Evolutionary conservation across 2,888 invertebrate genomes (phyloP), one percentile per base, ranked within the genome.

Genomic region (Cryptocephalus primarius): DNA sequence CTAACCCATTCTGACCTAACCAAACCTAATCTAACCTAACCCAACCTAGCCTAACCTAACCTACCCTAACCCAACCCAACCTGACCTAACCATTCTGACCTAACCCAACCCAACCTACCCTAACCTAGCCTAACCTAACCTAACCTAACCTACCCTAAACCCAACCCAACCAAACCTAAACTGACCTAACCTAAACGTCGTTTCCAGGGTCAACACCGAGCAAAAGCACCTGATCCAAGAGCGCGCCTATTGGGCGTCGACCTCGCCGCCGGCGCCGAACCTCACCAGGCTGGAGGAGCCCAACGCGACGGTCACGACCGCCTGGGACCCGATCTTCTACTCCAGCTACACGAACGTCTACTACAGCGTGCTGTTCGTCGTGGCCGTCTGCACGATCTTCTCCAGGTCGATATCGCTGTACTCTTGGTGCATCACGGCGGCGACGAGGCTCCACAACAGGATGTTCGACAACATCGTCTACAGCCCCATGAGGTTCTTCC

Each of bases 401-500:
- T 45, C 67, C 1, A 68, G 77, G 50, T 75, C 76, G 0, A 64
- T 71, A 42, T 50, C 68, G 0, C 81, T 81, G 61, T 83, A 73
- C 48, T 55, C 53, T 45, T 63, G 60, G 48, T 76, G 76, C 54
- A 72, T 79, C 63, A 67, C 64, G 12, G 75, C 80, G 0, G 79
- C 82, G 0, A 69, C 67, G 44, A 69, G 60, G 39, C 64, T 83
- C 4, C 83, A 83, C 59, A 72, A 76, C 52, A 64, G 57, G 9
- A 81, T 70, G 69, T 69, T 71, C 48, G 48, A 55, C n/a, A 73
- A 77, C 48, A 73, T 86, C 8, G 76, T 83, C 9, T 69, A 76
- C 34, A 77, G 81, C 1, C 78, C 80, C 0, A 79, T 84, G 71
- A 66, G 71, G 46, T 86, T 86, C 64, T 86, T 85, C 65, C 82